phyloP scores from a whole-genome alignment of 2,888 invertebrate genomes.

The Rotaria sp. region DNA sequence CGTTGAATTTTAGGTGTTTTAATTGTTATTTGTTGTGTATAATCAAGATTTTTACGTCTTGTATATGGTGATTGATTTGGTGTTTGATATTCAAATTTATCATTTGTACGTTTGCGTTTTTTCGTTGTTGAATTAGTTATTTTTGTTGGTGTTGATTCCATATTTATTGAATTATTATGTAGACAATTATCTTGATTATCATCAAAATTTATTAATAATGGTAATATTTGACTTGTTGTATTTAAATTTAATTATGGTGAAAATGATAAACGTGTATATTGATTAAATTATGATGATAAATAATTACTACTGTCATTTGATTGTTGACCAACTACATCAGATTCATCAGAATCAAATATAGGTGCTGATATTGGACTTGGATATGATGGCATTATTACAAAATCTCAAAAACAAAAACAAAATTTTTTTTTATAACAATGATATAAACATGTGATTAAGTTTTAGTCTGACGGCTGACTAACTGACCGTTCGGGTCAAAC shows the following conservation, averaged over 20 bases:
- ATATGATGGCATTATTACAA: neutral
- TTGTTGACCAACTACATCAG: neutral
- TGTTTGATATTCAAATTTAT: neutral
- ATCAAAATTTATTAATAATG: neutral
- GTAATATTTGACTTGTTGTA: neutral
- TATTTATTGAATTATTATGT: neutral
- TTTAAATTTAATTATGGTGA: neutral
- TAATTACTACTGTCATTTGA: neutral
- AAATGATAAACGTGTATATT: neutral
- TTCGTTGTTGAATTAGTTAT: neutral
- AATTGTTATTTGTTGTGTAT: neutral
- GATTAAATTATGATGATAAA: neutral
- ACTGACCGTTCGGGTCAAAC: neutral
- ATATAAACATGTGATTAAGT: neutral
- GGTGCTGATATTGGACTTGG: neutral
- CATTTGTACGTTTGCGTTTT: neutral
- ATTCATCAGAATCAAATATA: neutral
- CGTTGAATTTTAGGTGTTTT: neutral
- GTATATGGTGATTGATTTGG: constrained; percentile 15
- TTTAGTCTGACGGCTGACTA: neutral
- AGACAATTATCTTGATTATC: neutral
- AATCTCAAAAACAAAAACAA: neutral
- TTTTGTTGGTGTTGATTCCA: neutral
- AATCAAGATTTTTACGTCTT: neutral
- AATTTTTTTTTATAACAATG: too few relatives aligned